Evolutionary conservation across 2,797 vertebrate species (phyloP).

Genomic region (Brachyalestes nurse): DNA sequence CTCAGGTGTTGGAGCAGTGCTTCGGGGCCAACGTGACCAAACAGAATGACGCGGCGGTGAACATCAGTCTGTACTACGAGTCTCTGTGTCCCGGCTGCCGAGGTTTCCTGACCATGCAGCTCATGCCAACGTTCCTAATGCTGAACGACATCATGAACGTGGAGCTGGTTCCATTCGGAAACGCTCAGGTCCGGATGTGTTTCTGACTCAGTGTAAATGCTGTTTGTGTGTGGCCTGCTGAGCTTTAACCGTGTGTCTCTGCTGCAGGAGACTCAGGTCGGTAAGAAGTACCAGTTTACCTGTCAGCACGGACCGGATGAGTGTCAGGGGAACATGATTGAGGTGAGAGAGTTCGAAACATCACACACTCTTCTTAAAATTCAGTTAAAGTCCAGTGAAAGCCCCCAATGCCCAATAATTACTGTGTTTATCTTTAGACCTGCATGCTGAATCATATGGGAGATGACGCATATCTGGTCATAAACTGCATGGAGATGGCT

Average conservation of each 20-base stretch:
- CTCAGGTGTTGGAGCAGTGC: constrained; percentile 80
- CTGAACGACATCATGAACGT: constrained; percentile 77
- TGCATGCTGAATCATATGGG: constrained; percentile 77
- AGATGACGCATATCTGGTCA: constrained; percentile 50
- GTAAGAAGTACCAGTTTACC: constrained; percentile 74
- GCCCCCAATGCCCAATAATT: too few species aligned
- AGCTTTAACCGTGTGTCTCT: background rate
- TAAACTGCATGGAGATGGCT: constrained; percentile 86
- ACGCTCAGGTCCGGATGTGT: constrained; percentile 79
- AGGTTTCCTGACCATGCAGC: constrained; percentile 67
- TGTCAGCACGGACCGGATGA: constrained; percentile 91
- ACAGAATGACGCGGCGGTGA: constrained; percentile 54
- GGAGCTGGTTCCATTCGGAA: constrained; percentile 90
- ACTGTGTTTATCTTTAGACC: constrained; percentile 69
- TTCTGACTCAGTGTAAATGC: background rate
- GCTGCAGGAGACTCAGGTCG: constrained; percentile 78
- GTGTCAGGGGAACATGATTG: constrained; percentile 91
- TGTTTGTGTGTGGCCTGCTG: background rate
- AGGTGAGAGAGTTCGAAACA: constrained; percentile 74
- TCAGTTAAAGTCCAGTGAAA: too few species aligned
- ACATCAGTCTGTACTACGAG: constrained; percentile 88
- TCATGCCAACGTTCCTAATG: constrained; percentile 85
- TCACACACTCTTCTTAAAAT: background rate
- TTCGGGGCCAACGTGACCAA: constrained; percentile 60
- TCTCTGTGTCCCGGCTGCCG: constrained; percentile 87